Evolutionary conservation across 2,113 vertebrate species (phyloP).

Genomic region (Tachysurus fulvidraco): DNA sequence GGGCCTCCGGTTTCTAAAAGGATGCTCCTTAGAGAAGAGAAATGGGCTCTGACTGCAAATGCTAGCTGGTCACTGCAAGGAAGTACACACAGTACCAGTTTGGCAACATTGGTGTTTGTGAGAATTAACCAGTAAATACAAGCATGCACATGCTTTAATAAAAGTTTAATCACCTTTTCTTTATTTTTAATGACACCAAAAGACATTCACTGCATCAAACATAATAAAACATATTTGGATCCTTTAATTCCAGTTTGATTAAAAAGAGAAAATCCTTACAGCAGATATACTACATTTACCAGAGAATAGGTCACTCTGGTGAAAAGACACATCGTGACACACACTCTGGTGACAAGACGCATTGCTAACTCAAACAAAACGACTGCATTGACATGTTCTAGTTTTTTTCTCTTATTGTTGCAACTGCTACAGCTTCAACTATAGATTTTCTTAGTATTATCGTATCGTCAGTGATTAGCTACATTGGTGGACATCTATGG

Average conservation of each 20-base stretch:
- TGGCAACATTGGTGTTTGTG: not conserved
- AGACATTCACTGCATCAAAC: not conserved
- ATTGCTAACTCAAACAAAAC: not conserved
- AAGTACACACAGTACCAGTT: not conserved
- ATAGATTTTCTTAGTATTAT: not conserved
- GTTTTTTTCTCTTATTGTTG: not conserved
- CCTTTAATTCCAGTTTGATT: not conserved
- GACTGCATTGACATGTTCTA: not conserved
- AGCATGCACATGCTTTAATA: not conserved
- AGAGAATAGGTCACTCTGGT: not conserved
- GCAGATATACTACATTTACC: not conserved
- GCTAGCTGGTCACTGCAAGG: not conserved
- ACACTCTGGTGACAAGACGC: too few species aligned
- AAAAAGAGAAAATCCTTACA: not conserved
- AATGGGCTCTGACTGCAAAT: conserved; percentile 17
- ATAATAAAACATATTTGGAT: not conserved
- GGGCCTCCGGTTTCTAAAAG: conserved; percentile 24
- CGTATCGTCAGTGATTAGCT: too few species aligned
- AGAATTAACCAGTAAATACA: not conserved
- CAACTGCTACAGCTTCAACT: not conserved
- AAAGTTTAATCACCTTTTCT: not conserved
- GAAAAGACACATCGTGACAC: too few species aligned
- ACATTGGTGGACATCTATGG: too few species aligned
- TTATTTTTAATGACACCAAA: not conserved
- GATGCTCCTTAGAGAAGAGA: conserved; percentile 19